Conservation (phyloP, 1,140 invertebrate genomes). For the Drosophila repleta region DNA sequence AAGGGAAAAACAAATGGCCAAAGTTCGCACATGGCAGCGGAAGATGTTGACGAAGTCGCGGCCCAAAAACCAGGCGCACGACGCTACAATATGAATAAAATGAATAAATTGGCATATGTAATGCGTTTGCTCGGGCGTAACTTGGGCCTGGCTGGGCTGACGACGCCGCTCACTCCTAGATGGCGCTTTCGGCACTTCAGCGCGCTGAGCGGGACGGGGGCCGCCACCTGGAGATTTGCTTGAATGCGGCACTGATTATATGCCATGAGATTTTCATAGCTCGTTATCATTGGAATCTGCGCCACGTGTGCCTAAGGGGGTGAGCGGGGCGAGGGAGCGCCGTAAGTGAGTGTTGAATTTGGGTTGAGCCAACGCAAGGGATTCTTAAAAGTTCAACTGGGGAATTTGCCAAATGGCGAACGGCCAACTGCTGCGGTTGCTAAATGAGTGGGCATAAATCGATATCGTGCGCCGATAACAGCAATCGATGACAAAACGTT, state of each 20-base stretch:
- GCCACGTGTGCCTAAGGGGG: conserved; percentile 6
- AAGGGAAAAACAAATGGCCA: conserved; percentile 61
- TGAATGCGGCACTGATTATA: conserved; percentile 79
- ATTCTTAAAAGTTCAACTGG: conserved; percentile 32
- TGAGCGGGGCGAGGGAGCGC: neutral
- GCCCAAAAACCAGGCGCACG: conserved; percentile 17
- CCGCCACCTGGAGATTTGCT: conserved; percentile 65
- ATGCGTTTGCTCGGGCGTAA: conserved; percentile 56
- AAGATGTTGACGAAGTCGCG: conserved; percentile 44
- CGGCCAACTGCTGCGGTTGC: conserved; percentile 21
- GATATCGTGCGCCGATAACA: conserved; percentile 16
- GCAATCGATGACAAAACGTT: conserved; percentile 33
- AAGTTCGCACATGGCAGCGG: conserved; percentile 48
- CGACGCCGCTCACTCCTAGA: conserved; percentile 1
- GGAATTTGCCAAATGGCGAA: conserved; percentile 36
- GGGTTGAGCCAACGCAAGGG: conserved; percentile 2
- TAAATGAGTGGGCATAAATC: conserved; percentile 39
- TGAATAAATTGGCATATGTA: conserved; percentile 81
- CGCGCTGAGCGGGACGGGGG: neutral
- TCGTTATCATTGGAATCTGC: conserved; percentile 51
- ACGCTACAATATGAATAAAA: conserved; percentile 77
- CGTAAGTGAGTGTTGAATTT: conserved; percentile 10
- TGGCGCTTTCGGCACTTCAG: neutral
- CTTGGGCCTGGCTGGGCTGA: neutral
- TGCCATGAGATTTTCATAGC: conserved; percentile 67